Percentiles rank a stretch among this genome's conserved stretches.
Conservation (phyloP, 2,113 vertebrate species). For the Meles meles region DNA sequence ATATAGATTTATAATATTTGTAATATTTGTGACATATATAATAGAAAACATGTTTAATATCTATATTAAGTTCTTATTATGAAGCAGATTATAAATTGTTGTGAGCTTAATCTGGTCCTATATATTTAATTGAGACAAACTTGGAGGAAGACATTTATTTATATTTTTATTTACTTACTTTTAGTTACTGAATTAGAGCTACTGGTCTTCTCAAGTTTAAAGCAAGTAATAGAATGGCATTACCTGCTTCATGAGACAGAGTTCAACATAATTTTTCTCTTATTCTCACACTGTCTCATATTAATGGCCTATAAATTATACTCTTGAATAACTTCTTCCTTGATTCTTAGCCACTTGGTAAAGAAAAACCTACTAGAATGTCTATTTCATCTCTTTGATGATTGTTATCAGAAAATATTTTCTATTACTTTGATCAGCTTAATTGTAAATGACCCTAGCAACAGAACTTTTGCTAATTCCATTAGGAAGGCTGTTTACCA, state of each 20-base stretch:
- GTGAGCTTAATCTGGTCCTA: not conserved
- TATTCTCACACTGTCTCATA: not conserved
- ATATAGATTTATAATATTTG: too few species aligned
- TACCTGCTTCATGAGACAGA: not conserved
- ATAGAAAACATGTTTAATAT: not conserved
- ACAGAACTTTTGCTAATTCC: fast-evolving
- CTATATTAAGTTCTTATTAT: not conserved
- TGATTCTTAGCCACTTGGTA: not conserved
- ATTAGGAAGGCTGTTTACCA: not conserved
- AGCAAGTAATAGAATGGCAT: not conserved
- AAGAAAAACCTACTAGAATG: not conserved
- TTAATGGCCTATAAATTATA: not conserved
- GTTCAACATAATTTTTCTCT: not conserved
- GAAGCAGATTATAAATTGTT: not conserved
- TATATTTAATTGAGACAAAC: not conserved
- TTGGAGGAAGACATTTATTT: not conserved
- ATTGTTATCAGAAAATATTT: slow-evolving; percentile 6
- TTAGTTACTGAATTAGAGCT: not conserved
- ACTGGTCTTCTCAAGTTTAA: not conserved
- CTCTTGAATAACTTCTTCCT: not conserved
- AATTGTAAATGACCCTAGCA: not conserved
- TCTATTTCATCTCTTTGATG: not conserved
- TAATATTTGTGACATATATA: not conserved
- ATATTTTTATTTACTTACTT: not conserved
- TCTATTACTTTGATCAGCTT: not conserved